phyloP scores from a whole-genome alignment of 2,888 invertebrate genomes.

The Lithodes maja region DNA sequence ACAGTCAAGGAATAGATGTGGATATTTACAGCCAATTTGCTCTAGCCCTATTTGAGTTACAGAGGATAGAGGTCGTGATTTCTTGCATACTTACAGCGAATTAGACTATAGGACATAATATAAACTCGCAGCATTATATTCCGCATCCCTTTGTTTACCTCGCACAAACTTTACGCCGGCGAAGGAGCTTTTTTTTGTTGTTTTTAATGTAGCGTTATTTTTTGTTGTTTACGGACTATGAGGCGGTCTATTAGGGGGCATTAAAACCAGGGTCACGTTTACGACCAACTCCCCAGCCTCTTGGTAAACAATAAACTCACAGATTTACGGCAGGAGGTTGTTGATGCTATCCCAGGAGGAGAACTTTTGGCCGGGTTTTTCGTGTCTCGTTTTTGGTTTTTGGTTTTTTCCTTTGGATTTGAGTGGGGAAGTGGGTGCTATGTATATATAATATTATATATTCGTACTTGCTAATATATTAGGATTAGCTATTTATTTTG shows the following conservation, averaged over 20 bases:
- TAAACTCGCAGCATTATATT: no score
- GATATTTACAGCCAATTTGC: no score
- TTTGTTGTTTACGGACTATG: neutral
- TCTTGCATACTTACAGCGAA: no score
- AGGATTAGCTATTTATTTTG: no score
- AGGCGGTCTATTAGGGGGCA: constrained; percentile 20
- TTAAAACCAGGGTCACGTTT: constrained; percentile 20
- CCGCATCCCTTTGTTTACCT: no score
- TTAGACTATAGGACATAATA: no score
- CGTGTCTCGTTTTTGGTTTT: neutral
- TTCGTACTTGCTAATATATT: no score
- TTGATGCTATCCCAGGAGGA: neutral
- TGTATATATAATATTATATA: no score
- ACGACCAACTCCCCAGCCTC: constrained; percentile 11
- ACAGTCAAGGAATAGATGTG: no score
- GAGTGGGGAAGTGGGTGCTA: neutral
- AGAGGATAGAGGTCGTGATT: no score
- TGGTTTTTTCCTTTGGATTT: neutral
- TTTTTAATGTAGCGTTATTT: neutral
- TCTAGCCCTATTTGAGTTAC: no score
- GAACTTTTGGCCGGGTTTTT: neutral
- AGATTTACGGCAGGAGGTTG: neutral
- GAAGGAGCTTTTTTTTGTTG: neutral
- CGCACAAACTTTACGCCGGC: no score
- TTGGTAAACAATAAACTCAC: constrained; percentile 15